Percentiles rank a stretch among this genome's conserved stretches.
These are phyloP conservation scores for Acleris laterana DNA, from an alignment of 2,888 invertebrate genomes.

Conservation along the genomic window DNA sequence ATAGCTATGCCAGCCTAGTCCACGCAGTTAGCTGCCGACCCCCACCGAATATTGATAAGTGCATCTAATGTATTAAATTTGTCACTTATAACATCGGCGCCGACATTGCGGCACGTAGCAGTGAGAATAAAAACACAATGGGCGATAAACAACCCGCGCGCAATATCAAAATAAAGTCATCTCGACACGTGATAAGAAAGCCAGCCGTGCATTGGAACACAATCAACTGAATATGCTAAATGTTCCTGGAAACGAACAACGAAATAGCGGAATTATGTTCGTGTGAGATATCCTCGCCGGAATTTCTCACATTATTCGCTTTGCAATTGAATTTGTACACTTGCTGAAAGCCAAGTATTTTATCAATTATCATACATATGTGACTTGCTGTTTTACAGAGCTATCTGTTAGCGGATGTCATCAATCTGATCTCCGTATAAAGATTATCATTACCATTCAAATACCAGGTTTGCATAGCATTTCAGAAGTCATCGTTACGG, in stretches of 20 bases:
- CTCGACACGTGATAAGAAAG: slow-evolving; percentile 69
- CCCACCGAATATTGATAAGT: slow-evolving; percentile 44
- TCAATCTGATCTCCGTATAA: background rate
- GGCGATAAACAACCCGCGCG: slow-evolving; percentile 67
- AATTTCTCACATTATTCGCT: slow-evolving; percentile 32
- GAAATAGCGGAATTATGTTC: slow-evolving; percentile 48
- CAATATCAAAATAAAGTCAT: slow-evolving; percentile 81
- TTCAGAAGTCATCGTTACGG: slow-evolving; percentile 60
- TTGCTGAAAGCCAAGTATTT: slow-evolving; percentile 20
- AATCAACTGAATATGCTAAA: slow-evolving; percentile 51
- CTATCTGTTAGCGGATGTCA: background rate
- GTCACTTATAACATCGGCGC: slow-evolving; percentile 45
- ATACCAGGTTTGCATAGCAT: slow-evolving; percentile 55
- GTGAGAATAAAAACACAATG: slow-evolving; percentile 67
- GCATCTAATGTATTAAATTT: slow-evolving; percentile 26
- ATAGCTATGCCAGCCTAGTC: slow-evolving; percentile 48
- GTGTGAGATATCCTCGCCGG: slow-evolving; percentile 28
- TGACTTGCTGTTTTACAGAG: background rate
- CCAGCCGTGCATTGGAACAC: slow-evolving; percentile 42
- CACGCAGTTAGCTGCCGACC: slow-evolving; percentile 47
- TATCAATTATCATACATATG: background rate
- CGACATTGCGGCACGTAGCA: slow-evolving; percentile 58
- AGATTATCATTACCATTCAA: slow-evolving; percentile 30
- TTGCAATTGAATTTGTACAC: slow-evolving; percentile 25
- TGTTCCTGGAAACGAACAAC: slow-evolving; percentile 61